phyloP scores from a whole-genome alignment of 1,140 invertebrate species.

The Daktulosphaira vitifoliae region DNA sequence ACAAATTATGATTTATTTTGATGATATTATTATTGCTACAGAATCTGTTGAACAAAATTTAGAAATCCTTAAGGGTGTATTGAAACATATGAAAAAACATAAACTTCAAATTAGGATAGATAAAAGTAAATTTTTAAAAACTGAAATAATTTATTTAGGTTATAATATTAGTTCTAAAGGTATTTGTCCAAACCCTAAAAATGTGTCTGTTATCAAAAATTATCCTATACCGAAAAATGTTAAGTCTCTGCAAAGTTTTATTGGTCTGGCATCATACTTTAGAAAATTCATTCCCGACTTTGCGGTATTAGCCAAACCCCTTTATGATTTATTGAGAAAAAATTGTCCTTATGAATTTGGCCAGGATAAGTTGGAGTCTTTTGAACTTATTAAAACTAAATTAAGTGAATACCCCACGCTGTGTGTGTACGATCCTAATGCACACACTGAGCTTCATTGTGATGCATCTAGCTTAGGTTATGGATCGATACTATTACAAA shows the following conservation, averaged over 20 bases:
- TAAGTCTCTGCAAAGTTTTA: conserved; percentile 41
- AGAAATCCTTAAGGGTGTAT: conserved; percentile 35
- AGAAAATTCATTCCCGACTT: conserved; percentile 41
- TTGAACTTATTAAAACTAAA: conserved; percentile 37
- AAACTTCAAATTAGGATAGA: conserved; percentile 38
- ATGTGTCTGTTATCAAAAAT: conserved; percentile 39
- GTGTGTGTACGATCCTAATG: conserved; percentile 38
- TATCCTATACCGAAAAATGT: conserved; percentile 39
- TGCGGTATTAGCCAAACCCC: conserved; percentile 39
- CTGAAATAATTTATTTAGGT: conserved; percentile 41
- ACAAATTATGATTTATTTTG: no score
- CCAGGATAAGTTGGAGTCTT: conserved; percentile 35
- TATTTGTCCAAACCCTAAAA: conserved; percentile 40
- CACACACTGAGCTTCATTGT: conserved; percentile 41
- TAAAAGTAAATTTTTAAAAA: conserved; percentile 39
- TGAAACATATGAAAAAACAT: conserved; percentile 34
- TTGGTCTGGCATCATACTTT: conserved; percentile 43
- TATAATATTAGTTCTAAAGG: conserved; percentile 41
- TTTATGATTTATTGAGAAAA: conserved; percentile 39
- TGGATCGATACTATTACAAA: conserved; percentile 40
- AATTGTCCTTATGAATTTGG: neutral
- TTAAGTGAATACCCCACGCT: conserved; percentile 39
- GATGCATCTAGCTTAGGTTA: conserved; percentile 40
- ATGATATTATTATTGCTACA: conserved; percentile 34
- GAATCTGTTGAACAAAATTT: conserved; percentile 27